These are phyloP conservation scores for Geotrupes spiniger DNA, from an alignment of 2,888 invertebrate genomes.

Conservation along the genomic window DNA sequence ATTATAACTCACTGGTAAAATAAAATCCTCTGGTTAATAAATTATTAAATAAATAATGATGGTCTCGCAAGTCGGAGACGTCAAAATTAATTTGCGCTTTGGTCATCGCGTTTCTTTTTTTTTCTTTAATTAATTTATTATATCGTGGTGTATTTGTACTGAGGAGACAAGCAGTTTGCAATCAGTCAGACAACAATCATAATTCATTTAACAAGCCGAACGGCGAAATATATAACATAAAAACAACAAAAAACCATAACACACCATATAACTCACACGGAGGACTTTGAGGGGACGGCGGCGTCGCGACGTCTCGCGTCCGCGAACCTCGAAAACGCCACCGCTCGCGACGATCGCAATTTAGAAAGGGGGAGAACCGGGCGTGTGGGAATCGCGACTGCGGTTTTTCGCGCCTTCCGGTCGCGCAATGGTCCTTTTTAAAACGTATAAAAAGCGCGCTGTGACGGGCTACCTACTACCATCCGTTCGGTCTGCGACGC, in stretches of 20 bases:
- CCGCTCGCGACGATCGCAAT: constrained; percentile 31
- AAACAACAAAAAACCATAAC: constrained; percentile 45
- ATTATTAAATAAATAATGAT: no score
- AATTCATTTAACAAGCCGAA: constrained; percentile 50
- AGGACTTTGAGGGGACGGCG: constrained; percentile 28
- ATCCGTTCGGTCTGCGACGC: neutral
- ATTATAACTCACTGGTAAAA: no score
- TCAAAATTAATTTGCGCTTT: constrained; percentile 2
- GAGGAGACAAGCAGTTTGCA: constrained; percentile 50
- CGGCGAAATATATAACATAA: constrained; percentile 44
- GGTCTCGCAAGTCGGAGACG: no score
- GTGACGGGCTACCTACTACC: no score
- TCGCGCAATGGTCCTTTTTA: no score
- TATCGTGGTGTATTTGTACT: constrained; percentile 51
- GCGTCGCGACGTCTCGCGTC: constrained; percentile 23
- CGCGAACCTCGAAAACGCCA: constrained; percentile 12
- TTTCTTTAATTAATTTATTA: constrained; percentile 27
- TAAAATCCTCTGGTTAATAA: no score
- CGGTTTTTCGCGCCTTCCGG: no score
- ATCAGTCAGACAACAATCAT: constrained; percentile 50
- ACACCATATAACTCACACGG: constrained; percentile 47
- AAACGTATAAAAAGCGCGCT: no score
- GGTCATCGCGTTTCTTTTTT: neutral
- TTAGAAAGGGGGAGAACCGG: constrained; percentile 9
- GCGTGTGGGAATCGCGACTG: no score